These are phyloP conservation scores for Emesis furor DNA, from an alignment of 2,888 invertebrate species.

Conservation along the genomic window DNA sequence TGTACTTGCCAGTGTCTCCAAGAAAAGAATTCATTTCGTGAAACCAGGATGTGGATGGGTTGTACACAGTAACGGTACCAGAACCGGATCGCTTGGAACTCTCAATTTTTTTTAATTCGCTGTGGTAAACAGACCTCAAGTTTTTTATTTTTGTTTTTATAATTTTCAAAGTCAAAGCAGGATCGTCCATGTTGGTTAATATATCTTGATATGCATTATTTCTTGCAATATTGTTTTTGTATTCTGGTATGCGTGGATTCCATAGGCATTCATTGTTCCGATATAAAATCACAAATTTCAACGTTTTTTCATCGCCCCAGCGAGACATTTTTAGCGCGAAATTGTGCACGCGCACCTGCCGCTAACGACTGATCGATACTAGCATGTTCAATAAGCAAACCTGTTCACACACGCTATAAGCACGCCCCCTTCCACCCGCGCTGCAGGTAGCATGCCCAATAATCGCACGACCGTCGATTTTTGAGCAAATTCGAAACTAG, in stretches of 20 bases:
- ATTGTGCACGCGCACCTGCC: neutral
- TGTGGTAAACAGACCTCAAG: constrained; percentile 59
- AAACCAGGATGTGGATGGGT: constrained; percentile 27
- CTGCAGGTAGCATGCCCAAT: neutral
- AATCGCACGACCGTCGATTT: neutral
- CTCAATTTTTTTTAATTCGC: constrained; percentile 58
- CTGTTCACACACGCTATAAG: constrained; percentile 40
- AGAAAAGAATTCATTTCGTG: constrained; percentile 41
- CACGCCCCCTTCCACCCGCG: constrained; percentile 21
- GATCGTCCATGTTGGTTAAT: constrained; percentile 53
- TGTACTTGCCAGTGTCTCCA: constrained; percentile 34
- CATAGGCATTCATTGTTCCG: constrained; percentile 25
- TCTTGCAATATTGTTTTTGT: constrained; percentile 68
- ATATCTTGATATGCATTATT: constrained; percentile 63
- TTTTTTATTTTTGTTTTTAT: constrained; percentile 61
- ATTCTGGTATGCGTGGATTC: neutral
- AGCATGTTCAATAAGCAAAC: constrained; percentile 39
- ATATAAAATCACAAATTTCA: constrained; percentile 16
- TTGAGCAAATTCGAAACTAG: neutral
- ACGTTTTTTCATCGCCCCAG: constrained; percentile 32
- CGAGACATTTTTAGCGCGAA: constrained; percentile 29
- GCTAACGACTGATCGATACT: neutral
- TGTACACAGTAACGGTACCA: constrained; percentile 56
- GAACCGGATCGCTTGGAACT: constrained; percentile 66
- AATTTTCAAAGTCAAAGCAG: constrained; percentile 55